Evolutionary conservation across 2,888 invertebrate genomes (phyloP), one percentile per base, ranked within the genome.

Genomic region (Cephalotes varians): DNA sequence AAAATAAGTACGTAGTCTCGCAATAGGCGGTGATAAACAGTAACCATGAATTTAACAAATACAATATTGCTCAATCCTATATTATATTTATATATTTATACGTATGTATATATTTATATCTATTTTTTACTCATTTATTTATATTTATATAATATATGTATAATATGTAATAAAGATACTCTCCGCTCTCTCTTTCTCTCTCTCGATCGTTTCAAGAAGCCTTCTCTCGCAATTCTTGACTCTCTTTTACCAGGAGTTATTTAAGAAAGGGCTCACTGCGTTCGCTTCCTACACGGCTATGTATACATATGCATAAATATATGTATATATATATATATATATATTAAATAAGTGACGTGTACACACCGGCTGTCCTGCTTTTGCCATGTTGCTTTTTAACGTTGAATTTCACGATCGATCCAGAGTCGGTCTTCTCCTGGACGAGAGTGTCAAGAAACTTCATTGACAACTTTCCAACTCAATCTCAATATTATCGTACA

Each of bases 31-130:
- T 89, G 85, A 86, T 88, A 88, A 85, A 85, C 85, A 85, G 81
- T 86, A 89, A 89, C 88, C 86, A 85, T 79, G 83, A 87, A 89
- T 73, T 62, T 89, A 87, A 89, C 85, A 85, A 84, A 64, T 88
- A 87, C 80, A 84, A 89, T 89, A 89, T 89, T 89, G 88, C 89
- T 89, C 87, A 87, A 89, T 89, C 83, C 72, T 84, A 84, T 86
- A 81, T 71, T 80, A 80, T 76, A 71, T 73, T 47, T 76, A 65
- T 73, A 60, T 58, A 49, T 72, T 49, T 64, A 31, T 77, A 47
- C 58, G 5, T 67, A 82, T 76, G 49, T 82, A 73, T 82, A 77
- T 86, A 76, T 81, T 54, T 84, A 81, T 80, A 73, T 58, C 72
- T 72, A 72, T 60, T 81, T 49, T 83, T 76, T 82, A 67, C 49